A percentile compares a stretch with the other conserved stretches of the same genome.
These are phyloP conservation scores for Paramisgurnus dabryanus DNA, from an alignment of 2,113 vertebrate genomes.

Conservation along the genomic window DNA sequence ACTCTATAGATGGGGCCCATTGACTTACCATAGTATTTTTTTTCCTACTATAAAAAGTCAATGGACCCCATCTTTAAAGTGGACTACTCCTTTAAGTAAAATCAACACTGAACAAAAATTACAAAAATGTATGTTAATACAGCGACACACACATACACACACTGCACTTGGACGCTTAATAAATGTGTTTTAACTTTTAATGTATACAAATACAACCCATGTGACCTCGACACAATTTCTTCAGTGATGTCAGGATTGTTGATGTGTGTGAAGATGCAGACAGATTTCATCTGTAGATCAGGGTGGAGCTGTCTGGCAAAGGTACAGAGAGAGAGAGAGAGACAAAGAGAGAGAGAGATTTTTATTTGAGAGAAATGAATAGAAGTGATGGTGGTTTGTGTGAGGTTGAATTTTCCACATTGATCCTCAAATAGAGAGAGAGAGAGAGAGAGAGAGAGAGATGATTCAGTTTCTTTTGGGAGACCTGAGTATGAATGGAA, in stretches of 20 bases:
- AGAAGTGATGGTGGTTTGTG: constrained; percentile 64
- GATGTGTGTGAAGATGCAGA: constrained; percentile 40
- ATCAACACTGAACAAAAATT: too few relatives aligned
- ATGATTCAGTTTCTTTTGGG: constrained; percentile 57
- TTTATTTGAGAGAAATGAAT: constrained; percentile 72
- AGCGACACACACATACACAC: neutral
- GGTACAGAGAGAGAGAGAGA: constrained; percentile 26
- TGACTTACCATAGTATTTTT: too few relatives aligned
- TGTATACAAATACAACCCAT: neutral
- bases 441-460: constrained; percentile 43
- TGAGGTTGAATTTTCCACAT: constrained; percentile 79
- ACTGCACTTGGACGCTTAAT: neutral
- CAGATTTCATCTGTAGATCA: constrained; percentile 13
- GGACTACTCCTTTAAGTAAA: too few relatives aligned
- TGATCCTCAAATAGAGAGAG: constrained; percentile 58
- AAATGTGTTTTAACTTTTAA: neutral
- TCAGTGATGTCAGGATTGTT: constrained; percentile 7
- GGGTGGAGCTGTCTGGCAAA: constrained; percentile 59
- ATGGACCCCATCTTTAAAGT: too few relatives aligned
- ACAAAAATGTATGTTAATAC: too few relatives aligned
- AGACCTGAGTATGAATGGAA: constrained; percentile 37
- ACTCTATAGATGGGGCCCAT: too few relatives aligned
- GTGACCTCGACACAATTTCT: neutral
- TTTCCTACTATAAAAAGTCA: too few relatives aligned
- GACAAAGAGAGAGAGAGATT: constrained; percentile 44